Conservation (phyloP, 2,888 invertebrate genomes). For the Neelides folsomi region DNA sequence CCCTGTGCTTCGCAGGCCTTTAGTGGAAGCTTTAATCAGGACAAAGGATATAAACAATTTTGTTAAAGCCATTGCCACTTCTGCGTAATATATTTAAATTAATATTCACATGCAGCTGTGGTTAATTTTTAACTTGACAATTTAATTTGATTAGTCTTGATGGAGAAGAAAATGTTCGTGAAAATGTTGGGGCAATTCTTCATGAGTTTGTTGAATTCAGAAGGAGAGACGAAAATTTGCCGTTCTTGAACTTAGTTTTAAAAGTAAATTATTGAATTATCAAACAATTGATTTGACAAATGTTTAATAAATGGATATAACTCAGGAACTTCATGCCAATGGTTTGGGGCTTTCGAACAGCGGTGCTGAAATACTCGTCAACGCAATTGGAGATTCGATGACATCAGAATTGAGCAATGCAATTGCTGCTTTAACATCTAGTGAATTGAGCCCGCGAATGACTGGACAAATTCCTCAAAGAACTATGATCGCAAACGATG, state of each 20-base stretch:
- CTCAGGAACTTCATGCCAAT: conserved; percentile 45
- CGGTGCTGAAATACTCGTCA: conserved; percentile 50
- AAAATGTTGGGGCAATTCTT: conserved; percentile 47
- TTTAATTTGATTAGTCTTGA: conserved; percentile 11
- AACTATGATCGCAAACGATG: conserved; percentile 36
- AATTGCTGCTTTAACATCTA: conserved; percentile 51
- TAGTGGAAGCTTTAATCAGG: conserved; percentile 47
- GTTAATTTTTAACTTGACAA: not conserved
- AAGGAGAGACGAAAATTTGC: conserved; percentile 31
- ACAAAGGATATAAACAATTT: conserved; percentile 52
- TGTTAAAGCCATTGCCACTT: conserved; percentile 44
- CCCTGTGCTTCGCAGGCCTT: conserved; percentile 43
- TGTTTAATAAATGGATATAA: no score
- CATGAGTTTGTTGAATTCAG: conserved; percentile 39
- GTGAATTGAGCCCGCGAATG: conserved; percentile 33
- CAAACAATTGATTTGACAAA: no score
- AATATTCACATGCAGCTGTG: not conserved
- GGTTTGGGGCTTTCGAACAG: conserved; percentile 52
- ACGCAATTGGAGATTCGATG: conserved; percentile 51
- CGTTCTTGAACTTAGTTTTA: conserved; percentile 6
- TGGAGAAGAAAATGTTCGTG: conserved; percentile 35
- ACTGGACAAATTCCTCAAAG: not conserved
- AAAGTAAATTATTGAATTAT: conserved; percentile 8
- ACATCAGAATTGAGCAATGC: conserved; percentile 50
- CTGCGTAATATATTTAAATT: conserved; percentile 11